Evolutionary conservation across 2,113 vertebrate species (phyloP).

Genomic region (Chloroceryle aenea): DNA sequence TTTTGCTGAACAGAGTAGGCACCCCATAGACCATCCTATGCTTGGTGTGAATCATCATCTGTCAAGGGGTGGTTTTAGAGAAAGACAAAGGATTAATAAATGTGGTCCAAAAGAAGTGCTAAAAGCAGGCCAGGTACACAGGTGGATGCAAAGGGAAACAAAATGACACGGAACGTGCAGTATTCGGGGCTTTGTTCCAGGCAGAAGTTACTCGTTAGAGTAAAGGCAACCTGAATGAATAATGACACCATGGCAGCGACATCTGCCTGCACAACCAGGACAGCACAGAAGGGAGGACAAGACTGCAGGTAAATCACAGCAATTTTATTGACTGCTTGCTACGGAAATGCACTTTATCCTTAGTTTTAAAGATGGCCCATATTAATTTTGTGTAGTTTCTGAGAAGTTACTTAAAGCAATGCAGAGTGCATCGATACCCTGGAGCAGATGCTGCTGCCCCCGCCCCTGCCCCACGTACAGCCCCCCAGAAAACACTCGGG

Average conservation of each 20-base stretch:
- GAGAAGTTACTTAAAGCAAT: neutral
- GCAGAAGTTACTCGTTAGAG: neutral
- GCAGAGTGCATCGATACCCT: rapidly evolving
- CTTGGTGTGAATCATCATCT: neutral
- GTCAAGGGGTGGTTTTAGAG: neutral
- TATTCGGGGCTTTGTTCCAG: neutral
- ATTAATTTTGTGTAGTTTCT: neutral
- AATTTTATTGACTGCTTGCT: rapidly evolving
- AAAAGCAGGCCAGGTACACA: rapidly evolving
- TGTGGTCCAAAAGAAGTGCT: neutral
- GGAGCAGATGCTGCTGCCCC: neutral
- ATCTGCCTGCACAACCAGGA: neutral
- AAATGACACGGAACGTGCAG: neutral
- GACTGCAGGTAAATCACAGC: rapidly evolving
- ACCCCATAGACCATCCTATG: neutral
- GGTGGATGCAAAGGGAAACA: neutral
- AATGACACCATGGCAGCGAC: rapidly evolving
- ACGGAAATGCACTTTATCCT: neutral
- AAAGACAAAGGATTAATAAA: neutral
- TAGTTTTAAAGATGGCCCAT: neutral
- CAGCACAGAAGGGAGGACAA: neutral
- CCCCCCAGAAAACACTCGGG: rapidly evolving
- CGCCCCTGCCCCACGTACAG: rapidly evolving
- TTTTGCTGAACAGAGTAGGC: no score
- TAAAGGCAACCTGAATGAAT: neutral